Base-by-base conservation (phyloP, 2,797 vertebrate species). In the Spinibarbus caldwelli region DNA sequence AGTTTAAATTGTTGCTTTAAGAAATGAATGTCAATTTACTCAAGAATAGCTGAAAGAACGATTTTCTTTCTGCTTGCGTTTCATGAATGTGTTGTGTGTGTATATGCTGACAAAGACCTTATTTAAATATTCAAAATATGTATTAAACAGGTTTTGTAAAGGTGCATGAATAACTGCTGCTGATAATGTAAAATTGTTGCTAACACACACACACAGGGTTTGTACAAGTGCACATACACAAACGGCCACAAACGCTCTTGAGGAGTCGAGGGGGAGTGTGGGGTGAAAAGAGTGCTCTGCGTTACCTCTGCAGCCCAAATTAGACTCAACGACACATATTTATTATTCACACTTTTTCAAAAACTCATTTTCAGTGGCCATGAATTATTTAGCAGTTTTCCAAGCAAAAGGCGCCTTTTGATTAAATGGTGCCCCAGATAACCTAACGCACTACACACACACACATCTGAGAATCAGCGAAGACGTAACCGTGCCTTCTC, bases 341-440 rank as follows among this genome's bases (percentile, higher is more conserved):
- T 92, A 93, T 92, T 93, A 95, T 94, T 95, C 91, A 93, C 79
- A 93, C 87, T 86, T 92, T 84, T 91, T 87, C 86, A 92, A 91
- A 94, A 93, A 91, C 86, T 90, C 41, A 71, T 89, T 93, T 94
- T 93, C 87, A 91, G 92, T 91, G 82, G 78, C 45, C 57, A 91
- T 93, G 80, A 95, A 93, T 94, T 93, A 95, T 95, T 95, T 90
- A 94, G 92, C 87, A 90, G 92, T 90, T 86, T 92, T 95, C 95
- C 87, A 89, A 92, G 93, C 83, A 91, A 91, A 92, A 91, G 91
- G 91, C 89, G 90, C 89, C 82, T 92, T 94, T 85, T 94, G 93
- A 95, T 94, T 94, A 94, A 94, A 94, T 67, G 80, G 86, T 66
- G 88, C 71, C 90, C 91, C 89, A 89, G 88, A 93, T 87, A 85